A percentile compares a stretch with the other conserved stretches of the same genome.
phyloP scores from a whole-genome alignment of 1,140 invertebrate genomes.

The Gyrodactylus salaris region DNA sequence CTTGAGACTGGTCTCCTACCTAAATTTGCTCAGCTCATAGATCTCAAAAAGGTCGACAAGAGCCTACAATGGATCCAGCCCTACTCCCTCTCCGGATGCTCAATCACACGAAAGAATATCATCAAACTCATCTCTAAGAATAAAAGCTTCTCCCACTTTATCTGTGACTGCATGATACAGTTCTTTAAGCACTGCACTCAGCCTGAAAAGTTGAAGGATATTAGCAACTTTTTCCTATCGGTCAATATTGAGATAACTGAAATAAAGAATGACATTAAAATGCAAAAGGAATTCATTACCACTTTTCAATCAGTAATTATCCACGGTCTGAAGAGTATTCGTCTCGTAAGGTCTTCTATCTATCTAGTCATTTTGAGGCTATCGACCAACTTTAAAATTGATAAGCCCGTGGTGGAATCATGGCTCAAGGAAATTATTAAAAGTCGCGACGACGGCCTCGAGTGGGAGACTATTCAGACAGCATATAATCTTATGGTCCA shows the following conservation, averaged over 20 bases:
- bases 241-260: background rate
- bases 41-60: background rate
- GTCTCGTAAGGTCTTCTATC: background rate
- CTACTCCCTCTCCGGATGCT: background rate
- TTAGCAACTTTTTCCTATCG: background rate
- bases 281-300: background rate
- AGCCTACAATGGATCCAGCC: background rate
- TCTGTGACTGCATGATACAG: background rate
- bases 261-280: background rate
- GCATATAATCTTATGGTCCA: background rate
- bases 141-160: background rate
- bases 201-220: background rate
- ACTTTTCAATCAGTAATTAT: background rate
- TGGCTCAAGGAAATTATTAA: background rate
- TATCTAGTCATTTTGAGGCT: background rate
- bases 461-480: background rate
- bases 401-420: background rate
- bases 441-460: background rate
- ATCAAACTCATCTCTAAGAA: background rate
- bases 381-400: background rate
- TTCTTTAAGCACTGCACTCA: background rate
- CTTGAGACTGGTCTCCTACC: background rate
- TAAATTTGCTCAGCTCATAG: background rate
- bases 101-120: background rate
- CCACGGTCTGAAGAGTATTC: background rate